These are phyloP conservation scores for Drosophila birchii DNA, from an alignment of 2,888 invertebrate genomes.

Conservation along the genomic window DNA sequence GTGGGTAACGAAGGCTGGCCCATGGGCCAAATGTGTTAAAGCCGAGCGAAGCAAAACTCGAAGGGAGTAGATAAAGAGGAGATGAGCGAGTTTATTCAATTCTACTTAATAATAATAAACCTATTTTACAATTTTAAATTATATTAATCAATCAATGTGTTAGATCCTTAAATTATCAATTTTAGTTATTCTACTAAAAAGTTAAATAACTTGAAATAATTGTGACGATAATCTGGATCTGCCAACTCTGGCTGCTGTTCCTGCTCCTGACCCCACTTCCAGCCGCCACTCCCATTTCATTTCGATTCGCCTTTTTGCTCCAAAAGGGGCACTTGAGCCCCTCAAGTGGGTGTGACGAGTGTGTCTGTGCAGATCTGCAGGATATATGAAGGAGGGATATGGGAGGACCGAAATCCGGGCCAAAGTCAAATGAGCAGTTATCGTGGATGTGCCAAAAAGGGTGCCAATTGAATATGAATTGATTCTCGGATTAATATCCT, in stretches of 20 bases:
- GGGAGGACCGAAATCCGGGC: slow-evolving; percentile 40
- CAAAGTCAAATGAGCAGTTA: slow-evolving; percentile 52
- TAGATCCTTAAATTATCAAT: neutral
- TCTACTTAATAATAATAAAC: neutral
- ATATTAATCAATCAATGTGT: neutral
- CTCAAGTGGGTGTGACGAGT: slow-evolving; percentile 16
- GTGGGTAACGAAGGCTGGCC: neutral
- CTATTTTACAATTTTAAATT: no score
- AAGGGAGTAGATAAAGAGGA: neutral
- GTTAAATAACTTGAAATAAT: neutral
- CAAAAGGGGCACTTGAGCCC: slow-evolving; percentile 40
- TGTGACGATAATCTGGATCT: neutral
- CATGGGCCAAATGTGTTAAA: neutral
- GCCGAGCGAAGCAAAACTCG: neutral
- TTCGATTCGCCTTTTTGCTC: slow-evolving; percentile 41
- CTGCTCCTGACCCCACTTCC: neutral
- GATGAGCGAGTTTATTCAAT: neutral
- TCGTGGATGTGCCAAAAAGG: slow-evolving; percentile 49
- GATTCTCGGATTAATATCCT: slow-evolving; percentile 58
- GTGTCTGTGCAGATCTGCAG: slow-evolving; percentile 10
- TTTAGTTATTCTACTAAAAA: neutral
- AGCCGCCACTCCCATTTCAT: slow-evolving; percentile 26
- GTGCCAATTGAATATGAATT: slow-evolving; percentile 71
- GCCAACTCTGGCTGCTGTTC: neutral
- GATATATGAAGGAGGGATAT: neutral